These are phyloP conservation scores for Dendrolimus kikuchii DNA, from an alignment of 1,140 invertebrate genomes.

Conservation along the genomic window DNA sequence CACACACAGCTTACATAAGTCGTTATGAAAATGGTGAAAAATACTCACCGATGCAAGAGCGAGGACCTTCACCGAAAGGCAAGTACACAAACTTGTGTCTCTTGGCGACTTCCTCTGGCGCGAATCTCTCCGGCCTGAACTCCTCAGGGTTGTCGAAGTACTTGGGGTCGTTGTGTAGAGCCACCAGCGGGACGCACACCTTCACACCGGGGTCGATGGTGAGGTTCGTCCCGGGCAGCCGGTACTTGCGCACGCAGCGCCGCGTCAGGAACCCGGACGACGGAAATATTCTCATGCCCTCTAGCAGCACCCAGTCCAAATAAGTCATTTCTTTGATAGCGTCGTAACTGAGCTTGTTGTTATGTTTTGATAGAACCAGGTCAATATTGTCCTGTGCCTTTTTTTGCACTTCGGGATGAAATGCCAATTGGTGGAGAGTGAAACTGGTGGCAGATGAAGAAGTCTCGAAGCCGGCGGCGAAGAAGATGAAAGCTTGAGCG, in stretches of 20 bases:
- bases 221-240: constrained; percentile 48
- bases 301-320: constrained; percentile 58
- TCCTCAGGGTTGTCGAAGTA: constrained; percentile 70
- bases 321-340: constrained; percentile 65
- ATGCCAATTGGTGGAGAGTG: constrained; percentile 72
- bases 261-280: constrained; percentile 57
- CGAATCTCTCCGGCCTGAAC: constrained; percentile 74
- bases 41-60: constrained; percentile 42
- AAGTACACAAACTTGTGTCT: constrained; percentile 54
- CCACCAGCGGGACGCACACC: constrained; percentile 55
- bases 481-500: constrained; percentile 73
- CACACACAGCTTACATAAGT: not conserved
- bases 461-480: constrained; percentile 76
- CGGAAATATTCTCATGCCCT: constrained; percentile 68
- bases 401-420: constrained; percentile 73
- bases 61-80: constrained; percentile 42
- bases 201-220: constrained; percentile 47
- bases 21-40: not conserved
- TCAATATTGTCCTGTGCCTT: constrained; percentile 74
- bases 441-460: constrained; percentile 73
- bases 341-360: constrained; percentile 58
- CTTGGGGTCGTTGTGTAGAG: constrained; percentile 71
- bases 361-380: constrained; percentile 47
- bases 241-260: constrained; percentile 55
- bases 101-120: constrained; percentile 31